Percentiles rank a stretch among this genome's conserved stretches.
Conservation (phyloP, 1,140 invertebrate species). For the Euwallacea similis region DNA sequence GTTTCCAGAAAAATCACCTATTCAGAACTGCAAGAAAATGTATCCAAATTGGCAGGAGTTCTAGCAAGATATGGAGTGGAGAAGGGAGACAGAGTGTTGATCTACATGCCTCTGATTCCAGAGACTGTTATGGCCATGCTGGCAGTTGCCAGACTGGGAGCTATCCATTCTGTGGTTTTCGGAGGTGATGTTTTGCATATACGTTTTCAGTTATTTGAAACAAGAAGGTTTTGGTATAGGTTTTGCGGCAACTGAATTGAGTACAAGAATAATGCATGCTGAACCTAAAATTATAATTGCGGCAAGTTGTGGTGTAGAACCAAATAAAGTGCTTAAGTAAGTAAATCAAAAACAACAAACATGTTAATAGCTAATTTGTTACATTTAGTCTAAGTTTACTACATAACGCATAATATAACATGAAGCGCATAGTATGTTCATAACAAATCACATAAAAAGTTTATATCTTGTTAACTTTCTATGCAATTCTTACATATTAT, state of each 20-base stretch:
- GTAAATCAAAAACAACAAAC: not conserved
- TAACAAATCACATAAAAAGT: too few relatives aligned
- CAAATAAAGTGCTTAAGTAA: constrained; percentile 77
- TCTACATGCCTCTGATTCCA: constrained; percentile 91
- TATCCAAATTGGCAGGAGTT: constrained; percentile 75
- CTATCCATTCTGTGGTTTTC: constrained; percentile 86
- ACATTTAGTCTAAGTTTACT: too few relatives aligned
- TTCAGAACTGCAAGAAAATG: constrained; percentile 75
- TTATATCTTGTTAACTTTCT: too few relatives aligned
- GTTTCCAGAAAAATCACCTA: constrained; percentile 78
- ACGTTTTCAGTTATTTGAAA: not conserved
- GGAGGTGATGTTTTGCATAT: constrained; percentile 64
- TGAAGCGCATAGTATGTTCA: too few relatives aligned
- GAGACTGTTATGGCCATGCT: constrained; percentile 86
- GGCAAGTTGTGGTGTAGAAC: constrained; percentile 88
- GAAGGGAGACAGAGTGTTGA: constrained; percentile 78
- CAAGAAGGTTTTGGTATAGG: constrained; percentile 56
- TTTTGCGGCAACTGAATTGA: constrained; percentile 85
- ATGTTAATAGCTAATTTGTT: too few relatives aligned
- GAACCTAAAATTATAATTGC: constrained; percentile 86
- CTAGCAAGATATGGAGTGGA: constrained; percentile 71
- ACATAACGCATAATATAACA: too few relatives aligned
- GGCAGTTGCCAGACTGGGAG: constrained; percentile 78
- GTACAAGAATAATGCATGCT: constrained; percentile 83
- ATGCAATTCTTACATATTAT: too few relatives aligned